Base-by-base conservation (phyloP, 2,888 invertebrate species). In the Microctonus brassicae region DNA sequence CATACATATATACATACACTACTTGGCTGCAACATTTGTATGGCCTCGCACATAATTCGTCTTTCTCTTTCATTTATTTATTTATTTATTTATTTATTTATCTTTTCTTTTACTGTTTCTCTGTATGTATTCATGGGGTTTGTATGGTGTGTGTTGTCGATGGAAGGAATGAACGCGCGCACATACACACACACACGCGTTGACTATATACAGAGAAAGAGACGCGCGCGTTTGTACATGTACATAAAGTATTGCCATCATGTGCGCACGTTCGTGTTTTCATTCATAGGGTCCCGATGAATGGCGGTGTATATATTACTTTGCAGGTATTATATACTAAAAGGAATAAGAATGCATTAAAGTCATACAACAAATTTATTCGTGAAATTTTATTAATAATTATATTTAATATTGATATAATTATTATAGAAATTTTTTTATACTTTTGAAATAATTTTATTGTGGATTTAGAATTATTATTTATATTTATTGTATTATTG, bases 201-300 rank as follows among this genome's bases (percentile, higher is more conserved):
- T 76, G n/a, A 63, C 75, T 75, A 76, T 75, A 77, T 80, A 81
- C 81, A 78, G 81, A 82, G 79, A n/a, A n/a, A n/a, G n/a, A n/a
- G n/a, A n/a, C n/a, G n/a, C n/a, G n/a, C n/a, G n/a, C n/a, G n/a
- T n/a, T n/a, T n/a, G n/a, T n/a, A n/a, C n/a, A n/a, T n/a, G n/a
- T n/a, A n/a, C n/a, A n/a, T n/a, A n/a, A n/a, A n/a, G n/a, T n/a
- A n/a, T 82, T 81, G 77, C 80, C 78, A 79, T 80, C 78, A 76
- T 76, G 72, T 61, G 73, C 67, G 73, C 61, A 72, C 64, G 78
- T 69, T 63, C 67, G 67, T 78, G 79, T 85, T 86, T 85, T 86
- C 86, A 86, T 86, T 86, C 86, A 86, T 84, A 82, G 80, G 78
- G 72, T 53, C 77, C 79, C 79, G 73, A 82, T 85, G 85, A 85